Base-by-base conservation (phyloP, 1,140 invertebrate species). In the Thereuonema tuberculata region DNA sequence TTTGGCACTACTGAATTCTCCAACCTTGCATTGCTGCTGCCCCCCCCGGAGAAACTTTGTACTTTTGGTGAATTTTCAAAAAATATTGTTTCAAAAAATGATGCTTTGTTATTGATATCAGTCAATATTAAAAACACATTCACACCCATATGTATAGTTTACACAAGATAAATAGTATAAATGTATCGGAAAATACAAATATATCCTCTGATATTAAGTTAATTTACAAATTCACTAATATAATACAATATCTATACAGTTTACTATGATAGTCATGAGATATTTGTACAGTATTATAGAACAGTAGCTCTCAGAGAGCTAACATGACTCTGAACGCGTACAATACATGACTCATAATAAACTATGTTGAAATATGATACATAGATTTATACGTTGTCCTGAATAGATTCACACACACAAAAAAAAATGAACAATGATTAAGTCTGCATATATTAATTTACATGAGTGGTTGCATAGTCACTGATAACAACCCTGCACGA, bases 151-250 rank as follows among this genome's bases (percentile, higher is more conserved):
- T 52, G 21, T 15, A 12, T 15, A 12, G 5, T 24, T 52, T 52
- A 52, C 15, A 52, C 49, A 52, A 52, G 49, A 52, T 52, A 12
- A 52, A 21, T 12, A 52, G 49, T 52, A 52, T 52, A 52, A 52
- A 52, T 52, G 9, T 15, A 52, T 52, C 49, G 21, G 49, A 52
- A 52, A 52, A 52, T 52, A 52, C 49, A 15, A 52, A 21, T 52
- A 52, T 52, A 52, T 52, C 37, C 9, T 43, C 49, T 52, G 49
- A 52, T 24, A 24, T 52, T 43, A 12, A 9, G 21, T 9, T 24
- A 52, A 43, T n/a, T 43, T 43, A 43, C n/a, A 52, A 52, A 52
- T 52, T 24, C 49, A 52, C 49, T 52, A 52, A 9, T 52, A 52
- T 52, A 52, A 52, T 52, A 52, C 49, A 52, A 15, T 52, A 52